Evolutionary conservation across 2,113 vertebrate genomes (phyloP).

Genomic region (Phalacrocorax carbo): DNA sequence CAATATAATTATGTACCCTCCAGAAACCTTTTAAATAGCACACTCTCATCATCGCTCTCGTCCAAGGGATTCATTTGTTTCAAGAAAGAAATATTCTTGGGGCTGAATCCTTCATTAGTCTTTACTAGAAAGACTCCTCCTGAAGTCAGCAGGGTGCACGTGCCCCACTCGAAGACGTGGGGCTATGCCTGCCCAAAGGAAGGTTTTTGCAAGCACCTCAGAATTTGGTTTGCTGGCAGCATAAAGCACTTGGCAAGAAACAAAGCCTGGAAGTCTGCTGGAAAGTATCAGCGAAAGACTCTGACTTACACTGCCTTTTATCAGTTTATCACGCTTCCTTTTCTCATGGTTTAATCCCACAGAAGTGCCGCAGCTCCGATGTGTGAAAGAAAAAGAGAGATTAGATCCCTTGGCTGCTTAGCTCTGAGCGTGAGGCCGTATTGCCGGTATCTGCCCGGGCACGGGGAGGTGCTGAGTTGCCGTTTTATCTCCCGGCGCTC

Average conservation of each 20-base stretch:
- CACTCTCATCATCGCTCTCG: neutral
- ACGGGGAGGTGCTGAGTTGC: neutral
- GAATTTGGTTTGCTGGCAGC: neutral
- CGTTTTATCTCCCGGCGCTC: neutral
- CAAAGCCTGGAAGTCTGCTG: neutral
- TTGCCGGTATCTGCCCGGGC: neutral
- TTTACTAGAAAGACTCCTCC: neutral
- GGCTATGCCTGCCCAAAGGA: neutral
- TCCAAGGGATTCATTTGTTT: conserved; percentile 54
- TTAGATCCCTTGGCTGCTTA: neutral
- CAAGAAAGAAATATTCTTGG: conserved; percentile 28
- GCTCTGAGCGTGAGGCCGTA: neutral
- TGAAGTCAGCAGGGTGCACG: neutral
- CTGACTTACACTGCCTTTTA: neutral
- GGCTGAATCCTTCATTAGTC: conserved; percentile 36
- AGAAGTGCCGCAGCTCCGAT: neutral
- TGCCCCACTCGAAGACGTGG: neutral
- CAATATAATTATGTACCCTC: conserved; percentile 56
- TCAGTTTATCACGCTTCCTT: neutral
- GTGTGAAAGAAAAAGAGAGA: neutral
- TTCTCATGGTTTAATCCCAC: neutral
- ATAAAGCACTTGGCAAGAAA: neutral
- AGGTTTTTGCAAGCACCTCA: rapidly evolving
- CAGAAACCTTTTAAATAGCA: conserved; percentile 67
- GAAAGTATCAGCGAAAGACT: neutral